Conservation (phyloP, 2,113 vertebrate genomes). For the Psilopogon haemacephalus region DNA sequence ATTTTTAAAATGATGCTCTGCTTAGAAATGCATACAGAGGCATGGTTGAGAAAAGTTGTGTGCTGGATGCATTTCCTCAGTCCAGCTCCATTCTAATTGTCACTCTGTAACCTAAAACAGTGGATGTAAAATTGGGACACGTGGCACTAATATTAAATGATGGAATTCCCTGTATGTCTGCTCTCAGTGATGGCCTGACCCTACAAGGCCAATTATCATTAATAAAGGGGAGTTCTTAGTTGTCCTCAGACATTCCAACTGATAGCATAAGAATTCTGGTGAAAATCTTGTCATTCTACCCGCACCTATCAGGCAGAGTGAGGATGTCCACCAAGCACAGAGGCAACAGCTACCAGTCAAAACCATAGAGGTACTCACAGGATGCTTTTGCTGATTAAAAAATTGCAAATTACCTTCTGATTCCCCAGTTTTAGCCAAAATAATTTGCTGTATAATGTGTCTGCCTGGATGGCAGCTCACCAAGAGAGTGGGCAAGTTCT, state of each 20-base stretch:
- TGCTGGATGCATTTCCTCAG: background rate
- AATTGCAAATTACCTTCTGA: background rate
- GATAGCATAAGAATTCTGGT: background rate
- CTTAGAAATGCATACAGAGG: background rate
- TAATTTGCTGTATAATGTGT: background rate
- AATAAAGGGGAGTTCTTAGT: background rate
- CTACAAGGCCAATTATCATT: background rate
- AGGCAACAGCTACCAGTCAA: background rate
- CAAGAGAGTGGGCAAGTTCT: background rate
- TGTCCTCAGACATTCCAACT: background rate
- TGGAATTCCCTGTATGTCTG: background rate
- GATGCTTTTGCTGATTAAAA: background rate
- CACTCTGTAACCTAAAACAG: background rate
- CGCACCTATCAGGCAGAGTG: background rate
- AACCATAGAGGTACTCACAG: background rate
- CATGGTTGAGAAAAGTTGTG: background rate
- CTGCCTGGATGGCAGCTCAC: background rate
- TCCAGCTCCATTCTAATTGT: background rate
- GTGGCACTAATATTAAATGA: background rate
- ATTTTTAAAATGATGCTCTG: background rate
- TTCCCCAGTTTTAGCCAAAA: background rate
- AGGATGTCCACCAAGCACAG: background rate
- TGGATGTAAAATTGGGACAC: background rate
- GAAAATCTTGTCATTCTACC: background rate
- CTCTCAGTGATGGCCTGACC: background rate